Evolutionary conservation across 2,113 vertebrate species (phyloP).

Genomic region (Myiagra hebetior): DNA sequence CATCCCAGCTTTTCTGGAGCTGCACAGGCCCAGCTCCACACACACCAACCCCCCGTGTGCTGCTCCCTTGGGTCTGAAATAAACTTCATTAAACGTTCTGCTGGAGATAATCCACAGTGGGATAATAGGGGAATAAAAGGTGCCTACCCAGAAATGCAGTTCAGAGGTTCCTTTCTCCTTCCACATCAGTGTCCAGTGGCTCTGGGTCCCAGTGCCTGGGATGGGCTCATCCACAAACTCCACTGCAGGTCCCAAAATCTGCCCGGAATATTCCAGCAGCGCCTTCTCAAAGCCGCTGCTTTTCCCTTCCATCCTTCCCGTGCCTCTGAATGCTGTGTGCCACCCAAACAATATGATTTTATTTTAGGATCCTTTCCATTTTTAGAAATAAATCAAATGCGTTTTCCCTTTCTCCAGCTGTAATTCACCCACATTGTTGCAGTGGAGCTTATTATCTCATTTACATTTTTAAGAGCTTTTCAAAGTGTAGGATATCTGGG

Average conservation of each 20-base stretch:
- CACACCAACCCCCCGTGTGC: accelerated
- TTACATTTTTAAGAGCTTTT: constrained; percentile 69
- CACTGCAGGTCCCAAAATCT: not conserved
- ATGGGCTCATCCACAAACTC: not conserved
- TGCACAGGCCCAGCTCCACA: accelerated
- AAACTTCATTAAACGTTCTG: accelerated
- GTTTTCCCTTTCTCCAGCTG: not conserved
- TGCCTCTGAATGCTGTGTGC: not conserved
- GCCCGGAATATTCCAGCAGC: accelerated
- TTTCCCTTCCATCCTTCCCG: not conserved
- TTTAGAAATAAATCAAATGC: constrained; percentile 40
- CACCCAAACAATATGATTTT: not conserved
- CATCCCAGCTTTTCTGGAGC: not conserved
- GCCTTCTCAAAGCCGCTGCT: not conserved
- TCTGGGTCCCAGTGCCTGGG: accelerated
- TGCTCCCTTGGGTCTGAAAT: not conserved
- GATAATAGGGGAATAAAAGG: accelerated
- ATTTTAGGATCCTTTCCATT: constrained; percentile 26
- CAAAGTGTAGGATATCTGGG: constrained; percentile 66
- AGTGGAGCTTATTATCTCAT: constrained; percentile 47
- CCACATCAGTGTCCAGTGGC: accelerated
- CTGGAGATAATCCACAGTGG: not conserved
- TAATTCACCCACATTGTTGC: constrained; percentile 27
- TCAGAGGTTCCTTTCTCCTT: not conserved
- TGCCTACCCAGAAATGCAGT: not conserved